Percentiles rank a stretch among this genome's conserved stretches.
phyloP scores from a whole-genome alignment of 1,140 invertebrate species.

The Megalopta genalis region DNA sequence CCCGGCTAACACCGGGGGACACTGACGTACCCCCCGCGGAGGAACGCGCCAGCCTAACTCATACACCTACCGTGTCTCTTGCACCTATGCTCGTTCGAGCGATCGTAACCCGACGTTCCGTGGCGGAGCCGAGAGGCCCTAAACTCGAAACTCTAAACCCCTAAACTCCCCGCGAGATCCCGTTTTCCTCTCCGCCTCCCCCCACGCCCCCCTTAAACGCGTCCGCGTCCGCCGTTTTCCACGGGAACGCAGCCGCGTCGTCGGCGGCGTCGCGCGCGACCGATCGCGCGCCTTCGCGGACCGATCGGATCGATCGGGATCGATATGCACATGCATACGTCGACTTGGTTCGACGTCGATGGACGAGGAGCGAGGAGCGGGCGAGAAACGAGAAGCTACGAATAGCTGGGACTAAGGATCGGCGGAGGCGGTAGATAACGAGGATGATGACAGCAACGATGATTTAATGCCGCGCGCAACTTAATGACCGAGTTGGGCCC shows the following conservation, averaged over 20 bases:
- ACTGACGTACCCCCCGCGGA: conserved; percentile 75
- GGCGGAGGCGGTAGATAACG: conserved; percentile 74
- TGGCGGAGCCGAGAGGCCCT: too few species aligned
- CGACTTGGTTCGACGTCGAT: too few species aligned
- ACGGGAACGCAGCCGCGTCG: too few species aligned
- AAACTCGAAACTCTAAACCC: too few species aligned
- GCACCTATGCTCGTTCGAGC: background rate
- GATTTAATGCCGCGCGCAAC: conserved; percentile 73
- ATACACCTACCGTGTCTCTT: conserved; percentile 42
- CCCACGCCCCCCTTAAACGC: too few species aligned
- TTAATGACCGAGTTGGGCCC: conserved; percentile 71
- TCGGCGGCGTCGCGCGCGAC: too few species aligned
- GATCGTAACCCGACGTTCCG: background rate
- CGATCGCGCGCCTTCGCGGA: too few species aligned
- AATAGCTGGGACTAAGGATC: conserved; percentile 68
- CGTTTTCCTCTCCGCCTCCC: too few species aligned
- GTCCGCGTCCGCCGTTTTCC: too few species aligned
- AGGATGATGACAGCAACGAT: conserved; percentile 79
- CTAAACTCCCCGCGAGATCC: too few species aligned
- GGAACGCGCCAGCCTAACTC: conserved; percentile 52
- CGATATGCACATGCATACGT: background rate
- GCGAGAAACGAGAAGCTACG: conserved; percentile 59
- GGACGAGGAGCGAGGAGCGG: background rate
- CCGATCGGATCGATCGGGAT: conserved; percentile 17
- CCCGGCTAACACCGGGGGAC: conserved; percentile 65